Conservation (phyloP, 2,113 vertebrate species). For the Crotalus tigris region DNA sequence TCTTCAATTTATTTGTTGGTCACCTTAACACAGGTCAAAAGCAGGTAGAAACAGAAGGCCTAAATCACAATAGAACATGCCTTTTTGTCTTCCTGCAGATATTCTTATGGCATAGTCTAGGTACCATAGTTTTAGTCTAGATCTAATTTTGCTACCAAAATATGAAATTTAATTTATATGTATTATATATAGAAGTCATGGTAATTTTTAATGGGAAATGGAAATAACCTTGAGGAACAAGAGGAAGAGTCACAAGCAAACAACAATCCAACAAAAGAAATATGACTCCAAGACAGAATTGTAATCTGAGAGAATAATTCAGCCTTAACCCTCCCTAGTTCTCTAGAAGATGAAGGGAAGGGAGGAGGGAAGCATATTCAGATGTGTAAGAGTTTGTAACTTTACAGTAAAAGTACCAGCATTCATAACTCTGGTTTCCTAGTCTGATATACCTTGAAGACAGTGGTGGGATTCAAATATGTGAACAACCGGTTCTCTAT, state of each 20-base stretch:
- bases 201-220: background rate
- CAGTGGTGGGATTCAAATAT: too few relatives aligned
- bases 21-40: background rate
- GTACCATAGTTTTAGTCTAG: conserved; percentile 10
- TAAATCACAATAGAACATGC: background rate
- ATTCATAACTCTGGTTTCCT: background rate
- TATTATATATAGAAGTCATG: background rate
- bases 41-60: background rate
- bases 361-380: background rate
- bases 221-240: background rate
- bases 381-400: background rate
- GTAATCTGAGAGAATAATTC: background rate
- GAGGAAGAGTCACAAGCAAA: background rate
- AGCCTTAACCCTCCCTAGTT: background rate
- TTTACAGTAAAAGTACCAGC: background rate
- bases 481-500: too few relatives aligned
- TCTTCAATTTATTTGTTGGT: too few relatives aligned
- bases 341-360: background rate
- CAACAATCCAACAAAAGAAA: background rate
- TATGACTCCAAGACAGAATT: background rate
- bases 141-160: background rate
- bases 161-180: background rate
- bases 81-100: background rate
- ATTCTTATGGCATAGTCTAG: background rate
- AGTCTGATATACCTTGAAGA: background rate